Base-by-base conservation (phyloP, 2,888 invertebrate genomes). In the Iselma pallidipennis region DNA sequence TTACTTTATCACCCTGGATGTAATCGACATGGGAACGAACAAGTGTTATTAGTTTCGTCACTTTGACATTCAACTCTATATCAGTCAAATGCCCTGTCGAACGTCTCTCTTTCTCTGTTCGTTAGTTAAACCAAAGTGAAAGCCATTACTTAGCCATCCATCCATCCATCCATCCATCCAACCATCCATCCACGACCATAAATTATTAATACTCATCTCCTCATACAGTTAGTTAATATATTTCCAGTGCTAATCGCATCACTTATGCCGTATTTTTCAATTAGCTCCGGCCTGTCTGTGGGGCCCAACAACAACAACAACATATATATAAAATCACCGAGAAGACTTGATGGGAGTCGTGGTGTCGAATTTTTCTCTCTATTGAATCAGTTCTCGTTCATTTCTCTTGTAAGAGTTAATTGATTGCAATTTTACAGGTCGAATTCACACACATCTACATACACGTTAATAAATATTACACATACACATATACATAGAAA, bases 221-320 rank as follows among this genome's bases (percentile, higher is more conserved):
- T 57, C 61, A 54, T 66, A 67, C 68, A 66, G 69, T 70, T 66
- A 66, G 68, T 67, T 69, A 72, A 74, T 71, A 72, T 70, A 71
- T 74, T 72, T 71, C 59, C 69, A 59, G 67, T 68, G 69, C 70
- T 73, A 73, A 73, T 73, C 70, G 67, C 71, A 71, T 73, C 72
- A 70, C 68, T 71, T 69, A 70, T 63, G 71, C 57, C 60, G 70
- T 67, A 73, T 71, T 72, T 73, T 72, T 72, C 73, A 73, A 71
- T 73, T 72, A 73, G 67, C 63, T 55, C 57, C 71, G 70, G 71
- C 71, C 71, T 63, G 55, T 63, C 61, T 63, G 23, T 31, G 4
- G 6, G 28, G 28, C 28, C 28, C 28, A 5, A 28, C n/a, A 28
- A 28, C 28, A 5, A 9, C 4, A 28, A 1, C 1, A 6, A 28